phyloP scores from a whole-genome alignment of 1,140 invertebrate genomes.

The Araneus ventricosus region DNA sequence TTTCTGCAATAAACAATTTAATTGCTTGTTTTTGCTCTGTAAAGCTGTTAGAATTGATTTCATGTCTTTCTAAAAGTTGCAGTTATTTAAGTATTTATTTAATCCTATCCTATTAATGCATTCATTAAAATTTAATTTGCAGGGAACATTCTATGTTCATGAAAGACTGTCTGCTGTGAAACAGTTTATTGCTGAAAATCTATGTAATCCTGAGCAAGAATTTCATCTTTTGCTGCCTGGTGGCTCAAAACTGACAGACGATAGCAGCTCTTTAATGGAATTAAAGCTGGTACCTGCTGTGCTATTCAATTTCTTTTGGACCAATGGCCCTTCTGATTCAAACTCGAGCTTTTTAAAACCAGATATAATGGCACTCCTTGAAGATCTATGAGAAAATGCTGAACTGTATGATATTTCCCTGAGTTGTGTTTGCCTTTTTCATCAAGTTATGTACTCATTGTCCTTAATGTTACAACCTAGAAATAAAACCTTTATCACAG shows the following conservation, averaged over 20 bases:
- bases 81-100: too few species aligned
- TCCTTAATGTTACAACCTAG: background rate
- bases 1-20: too few species aligned
- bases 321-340: background rate
- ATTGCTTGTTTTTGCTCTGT: too few species aligned
- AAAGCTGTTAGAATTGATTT: too few species aligned
- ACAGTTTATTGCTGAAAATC: slow-evolving; percentile 87
- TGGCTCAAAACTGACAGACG: slow-evolving; percentile 82
- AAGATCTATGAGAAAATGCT: slow-evolving; percentile 11
- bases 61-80: too few species aligned
- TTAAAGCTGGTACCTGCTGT: slow-evolving; percentile 88
- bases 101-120: too few species aligned
- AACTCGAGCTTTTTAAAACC: slow-evolving; percentile 85
- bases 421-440: background rate
- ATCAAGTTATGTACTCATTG: background rate
- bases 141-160: slow-evolving; percentile 91
- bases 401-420: background rate
- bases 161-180: slow-evolving; percentile 87
- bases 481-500: background rate
- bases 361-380: slow-evolving; percentile 86
- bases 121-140: slow-evolving; percentile 46
- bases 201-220: slow-evolving; percentile 84
- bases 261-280: slow-evolving; percentile 86
- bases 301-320: slow-evolving; percentile 86
- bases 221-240: slow-evolving; percentile 82